Evolutionary conservation across 2,888 invertebrate species (phyloP), one percentile per base, ranked within the genome.

Genomic region (Sphaerophoria rueppellii): DNA sequence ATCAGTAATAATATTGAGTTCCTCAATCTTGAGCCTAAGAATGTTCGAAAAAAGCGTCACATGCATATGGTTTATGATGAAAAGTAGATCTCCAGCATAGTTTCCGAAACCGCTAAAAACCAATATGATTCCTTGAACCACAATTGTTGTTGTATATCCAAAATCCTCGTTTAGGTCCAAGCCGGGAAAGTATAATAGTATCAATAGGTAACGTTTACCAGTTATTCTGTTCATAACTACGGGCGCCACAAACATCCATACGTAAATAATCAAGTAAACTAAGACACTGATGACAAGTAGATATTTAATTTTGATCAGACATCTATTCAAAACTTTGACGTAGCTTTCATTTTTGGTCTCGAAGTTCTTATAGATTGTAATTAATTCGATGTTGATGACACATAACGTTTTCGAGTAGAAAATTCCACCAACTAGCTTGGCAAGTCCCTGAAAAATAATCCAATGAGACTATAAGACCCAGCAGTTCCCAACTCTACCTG

Each of bases 121-220:
- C 1, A 88, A 6, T 46, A 0, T n/a, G 6, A 12, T 24, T 4
- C 73, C 16, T n/a, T 89, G 89, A 11, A 73, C 34, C 5, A 24
- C 63, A 34, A 87, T 57, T 2, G 88, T 88, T 0, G 72, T 1
- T 32, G 83, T 74, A 35, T 82, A 87, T 0, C 89, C 89, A 12
- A 71, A 35, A 16, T 82, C 40, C 0, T 87, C 88, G 0, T 74
- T 9, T 6, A 87, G 60, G 77, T 88, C 88, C 0, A 89, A 1
- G 0, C 76, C 75, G 0, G 89, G 89, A 6, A 89, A 43, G 12
- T 87, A 80, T 60, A 88, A 89, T 16, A 89, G 88, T 87, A 89
- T 87, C 0, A 87, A 71, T 12, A 88, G 34, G 2, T 78, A 67
- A 0, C 85, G 76, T 4, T 46, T 46, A 2, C 87, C 87, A 0